Evolutionary conservation across 2,888 invertebrate species (phyloP).

Genomic region (Metopia argyrocephala): DNA sequence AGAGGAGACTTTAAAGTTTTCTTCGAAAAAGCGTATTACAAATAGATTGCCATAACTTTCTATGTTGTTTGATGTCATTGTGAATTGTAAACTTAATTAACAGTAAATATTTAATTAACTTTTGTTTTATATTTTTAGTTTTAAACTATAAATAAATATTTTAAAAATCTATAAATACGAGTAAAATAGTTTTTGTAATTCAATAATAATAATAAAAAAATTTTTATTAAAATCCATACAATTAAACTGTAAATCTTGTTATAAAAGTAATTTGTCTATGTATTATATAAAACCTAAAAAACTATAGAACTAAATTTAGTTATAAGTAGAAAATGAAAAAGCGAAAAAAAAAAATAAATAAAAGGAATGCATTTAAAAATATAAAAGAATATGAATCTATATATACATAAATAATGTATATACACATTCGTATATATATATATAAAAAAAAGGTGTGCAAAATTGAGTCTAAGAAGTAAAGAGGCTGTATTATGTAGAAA

Average conservation of each 20-base stretch:
- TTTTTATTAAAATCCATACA: constrained; percentile 1
- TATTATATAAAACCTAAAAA: constrained; percentile 13
- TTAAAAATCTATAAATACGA: too few relatives aligned
- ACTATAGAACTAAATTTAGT: background rate
- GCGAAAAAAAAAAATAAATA: background rate
- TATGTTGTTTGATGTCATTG: too few relatives aligned
- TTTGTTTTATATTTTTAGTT: too few relatives aligned
- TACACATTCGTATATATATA: constrained; percentile 20
- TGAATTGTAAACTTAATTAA: too few relatives aligned
- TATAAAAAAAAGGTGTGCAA: background rate
- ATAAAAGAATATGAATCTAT: constrained; percentile 6
- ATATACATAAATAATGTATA: background rate
- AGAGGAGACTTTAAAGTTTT: too few relatives aligned
- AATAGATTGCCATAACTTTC: too few relatives aligned
- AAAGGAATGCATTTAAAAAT: constrained; percentile 42
- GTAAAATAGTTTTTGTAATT: background rate
- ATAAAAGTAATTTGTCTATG: constrained; percentile 36
- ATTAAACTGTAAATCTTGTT: constrained; percentile 47
- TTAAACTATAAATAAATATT: too few relatives aligned
- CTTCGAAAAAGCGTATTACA: too few relatives aligned
- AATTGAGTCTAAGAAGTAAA: too few relatives aligned
- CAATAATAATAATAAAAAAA: background rate
- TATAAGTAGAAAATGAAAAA: background rate
- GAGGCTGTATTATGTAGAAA: too few relatives aligned
- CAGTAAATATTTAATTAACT: too few relatives aligned